These are phyloP conservation scores for Halictus rubicundus DNA, from an alignment of 1,140 invertebrate genomes.

Conservation along the genomic window DNA sequence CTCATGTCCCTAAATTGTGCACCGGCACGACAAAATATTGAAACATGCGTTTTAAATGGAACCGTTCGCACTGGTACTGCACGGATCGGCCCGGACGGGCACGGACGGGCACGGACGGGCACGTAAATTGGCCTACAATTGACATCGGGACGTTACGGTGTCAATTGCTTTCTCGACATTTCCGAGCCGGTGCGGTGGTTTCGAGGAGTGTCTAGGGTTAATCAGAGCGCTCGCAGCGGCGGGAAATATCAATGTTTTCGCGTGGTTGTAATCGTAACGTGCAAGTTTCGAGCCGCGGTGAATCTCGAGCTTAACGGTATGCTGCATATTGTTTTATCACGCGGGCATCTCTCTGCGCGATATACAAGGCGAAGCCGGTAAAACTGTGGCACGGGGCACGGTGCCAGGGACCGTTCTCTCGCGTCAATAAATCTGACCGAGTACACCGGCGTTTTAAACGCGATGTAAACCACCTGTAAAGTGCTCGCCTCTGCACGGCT, in stretches of 20 bases:
- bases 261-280: slow-evolving; percentile 10
- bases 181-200: no score
- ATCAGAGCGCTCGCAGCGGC: neutral
- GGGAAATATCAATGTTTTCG: neutral
- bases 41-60: no score
- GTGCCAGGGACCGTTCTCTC: slow-evolving; percentile 49
- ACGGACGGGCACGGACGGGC: no score
- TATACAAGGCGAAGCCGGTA: slow-evolving; percentile 34
- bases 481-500: slow-evolving; percentile 10
- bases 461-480: slow-evolving; percentile 63
- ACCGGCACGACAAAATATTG: no score
- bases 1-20: no score
- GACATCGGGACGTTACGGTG: no score
- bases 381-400: slow-evolving; percentile 45
- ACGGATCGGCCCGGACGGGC: no score
- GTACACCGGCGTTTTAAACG: slow-evolving; percentile 54
- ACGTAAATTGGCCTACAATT: no score
- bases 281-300: neutral
- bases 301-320: slow-evolving; percentile 32
- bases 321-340: slow-evolving; percentile 54
- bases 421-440: slow-evolving; percentile 55
- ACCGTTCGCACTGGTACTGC: no score
- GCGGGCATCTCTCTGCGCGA: slow-evolving; percentile 27
- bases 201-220: neutral
- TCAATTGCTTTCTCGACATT: no score